These are phyloP conservation scores for Amphiprion clarkii DNA, from an alignment of 2,797 vertebrate species.

Conservation along the genomic window DNA sequence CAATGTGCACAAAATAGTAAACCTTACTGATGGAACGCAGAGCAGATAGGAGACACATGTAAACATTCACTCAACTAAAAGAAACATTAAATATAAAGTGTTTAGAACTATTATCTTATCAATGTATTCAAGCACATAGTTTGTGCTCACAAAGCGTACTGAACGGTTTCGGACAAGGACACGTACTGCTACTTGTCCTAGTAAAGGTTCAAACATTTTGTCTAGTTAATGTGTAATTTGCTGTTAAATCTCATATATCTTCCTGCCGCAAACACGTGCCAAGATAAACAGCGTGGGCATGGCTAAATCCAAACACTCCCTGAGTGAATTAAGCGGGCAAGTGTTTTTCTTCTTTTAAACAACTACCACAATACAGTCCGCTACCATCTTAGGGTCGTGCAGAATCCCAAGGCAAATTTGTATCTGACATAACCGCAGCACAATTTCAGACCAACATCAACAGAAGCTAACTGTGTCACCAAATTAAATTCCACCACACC, in stretches of 20 bases:
- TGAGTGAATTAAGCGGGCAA: conserved; percentile 35
- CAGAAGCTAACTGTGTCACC: background rate
- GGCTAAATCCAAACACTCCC: conserved; percentile 43
- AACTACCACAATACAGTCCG: conserved; percentile 3
- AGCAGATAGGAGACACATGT: conserved; percentile 29
- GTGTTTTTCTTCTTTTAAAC: conserved; percentile 8
- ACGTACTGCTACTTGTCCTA: no score
- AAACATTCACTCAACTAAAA: background rate
- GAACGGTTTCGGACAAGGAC: background rate
- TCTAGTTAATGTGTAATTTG: conserved; percentile 66
- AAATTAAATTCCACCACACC: background rate
- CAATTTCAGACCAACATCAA: background rate
- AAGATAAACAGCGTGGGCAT: conserved; percentile 57
- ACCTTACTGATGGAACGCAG: background rate
- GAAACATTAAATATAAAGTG: conserved; percentile 1
- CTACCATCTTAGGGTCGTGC: background rate
- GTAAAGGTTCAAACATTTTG: conserved; percentile 23
- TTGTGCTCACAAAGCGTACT: conserved; percentile 4
- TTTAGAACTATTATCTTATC: conserved; percentile 11
- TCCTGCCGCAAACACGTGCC: conserved; percentile 38
- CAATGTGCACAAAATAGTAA: background rate
- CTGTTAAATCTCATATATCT: conserved; percentile 50
- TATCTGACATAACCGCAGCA: conserved; percentile 3
- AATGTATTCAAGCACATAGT: background rate
- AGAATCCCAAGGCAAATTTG: conserved; percentile 3